Conservation (phyloP, 1,140 invertebrate species). For the Cydia fagiglandana region DNA sequence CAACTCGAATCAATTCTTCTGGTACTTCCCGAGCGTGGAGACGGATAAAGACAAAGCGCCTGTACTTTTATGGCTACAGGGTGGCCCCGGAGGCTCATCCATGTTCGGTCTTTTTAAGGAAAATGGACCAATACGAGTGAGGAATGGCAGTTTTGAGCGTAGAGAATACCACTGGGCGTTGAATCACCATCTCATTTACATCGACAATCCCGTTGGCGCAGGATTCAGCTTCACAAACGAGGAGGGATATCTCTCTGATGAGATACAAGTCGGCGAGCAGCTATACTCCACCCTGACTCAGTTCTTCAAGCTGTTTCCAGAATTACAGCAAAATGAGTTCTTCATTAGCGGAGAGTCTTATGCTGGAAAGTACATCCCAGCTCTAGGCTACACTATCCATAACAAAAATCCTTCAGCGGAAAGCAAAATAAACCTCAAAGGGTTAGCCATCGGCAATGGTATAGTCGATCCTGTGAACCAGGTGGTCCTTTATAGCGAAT, state of each 20-base stretch:
- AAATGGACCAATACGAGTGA: slow-evolving; percentile 85
- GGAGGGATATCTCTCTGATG: slow-evolving; percentile 82
- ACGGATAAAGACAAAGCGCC: slow-evolving; percentile 79
- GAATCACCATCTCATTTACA: slow-evolving; percentile 88
- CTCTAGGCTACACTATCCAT: slow-evolving; percentile 87
- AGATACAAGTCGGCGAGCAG: slow-evolving; percentile 84
- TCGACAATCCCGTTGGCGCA: slow-evolving; percentile 93
- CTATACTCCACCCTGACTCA: slow-evolving; percentile 84
- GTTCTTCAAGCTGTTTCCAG: slow-evolving; percentile 87
- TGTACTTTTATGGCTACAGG: slow-evolving; percentile 88
- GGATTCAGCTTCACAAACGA: slow-evolving; percentile 88
- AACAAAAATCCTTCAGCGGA: slow-evolving; percentile 77
- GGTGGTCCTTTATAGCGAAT: slow-evolving; percentile 86
- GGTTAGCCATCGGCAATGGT: slow-evolving; percentile 92
- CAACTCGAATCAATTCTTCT: slow-evolving; percentile 88
- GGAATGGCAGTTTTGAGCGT: slow-evolving; percentile 63
- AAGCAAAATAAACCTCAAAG: slow-evolving; percentile 84
- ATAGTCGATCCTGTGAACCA: slow-evolving; percentile 90
- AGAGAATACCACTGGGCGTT: slow-evolving; percentile 87
- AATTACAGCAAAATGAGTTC: slow-evolving; percentile 83
- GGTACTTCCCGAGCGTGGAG: slow-evolving; percentile 85
- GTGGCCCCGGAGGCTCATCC: slow-evolving; percentile 89
- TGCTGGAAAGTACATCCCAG: slow-evolving; percentile 92
- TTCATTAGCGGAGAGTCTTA: slow-evolving; percentile 94
- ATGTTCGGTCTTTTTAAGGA: slow-evolving; percentile 90